These are phyloP conservation scores for Orthonychiurus folsomi DNA, from an alignment of 2,888 invertebrate species.

Conservation along the genomic window DNA sequence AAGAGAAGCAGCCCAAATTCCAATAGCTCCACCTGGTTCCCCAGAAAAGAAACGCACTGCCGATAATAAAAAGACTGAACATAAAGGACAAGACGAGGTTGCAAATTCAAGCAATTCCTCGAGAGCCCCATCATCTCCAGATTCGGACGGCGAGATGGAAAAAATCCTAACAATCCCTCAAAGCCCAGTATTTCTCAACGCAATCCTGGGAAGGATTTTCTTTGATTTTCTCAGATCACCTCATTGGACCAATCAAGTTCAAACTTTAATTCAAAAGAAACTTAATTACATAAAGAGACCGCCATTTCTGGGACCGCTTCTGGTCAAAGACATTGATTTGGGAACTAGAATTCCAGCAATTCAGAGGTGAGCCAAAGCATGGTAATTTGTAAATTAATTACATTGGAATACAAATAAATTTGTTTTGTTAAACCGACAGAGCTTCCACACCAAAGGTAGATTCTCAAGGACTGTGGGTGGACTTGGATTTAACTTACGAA, in stretches of 20 bases:
- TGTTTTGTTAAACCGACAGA: slow-evolving; percentile 43
- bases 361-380: slow-evolving; percentile 41
- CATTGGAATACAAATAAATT: neutral
- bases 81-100: neutral
- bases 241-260: slow-evolving; percentile 58
- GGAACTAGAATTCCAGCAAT: slow-evolving; percentile 61
- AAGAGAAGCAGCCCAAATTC: neutral
- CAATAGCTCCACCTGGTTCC: neutral
- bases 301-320: slow-evolving; percentile 75
- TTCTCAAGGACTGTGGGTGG: slow-evolving; percentile 78
- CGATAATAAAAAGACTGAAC: neutral
- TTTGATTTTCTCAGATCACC: slow-evolving; percentile 73
- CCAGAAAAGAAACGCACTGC: neutral
- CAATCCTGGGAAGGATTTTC: slow-evolving; percentile 63
- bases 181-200: slow-evolving; percentile 67
- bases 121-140: slow-evolving; percentile 15
- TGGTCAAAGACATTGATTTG: slow-evolving; percentile 64
- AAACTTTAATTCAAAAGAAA: slow-evolving; percentile 74
- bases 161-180: slow-evolving; percentile 31
- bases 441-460: slow-evolving; percentile 61
- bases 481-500: slow-evolving; percentile 69
- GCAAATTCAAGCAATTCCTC: neutral
- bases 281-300: slow-evolving; percentile 77
- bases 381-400: neutral
- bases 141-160: slow-evolving; percentile 16